Evolutionary conservation across 2,888 invertebrate species (phyloP), one percentile per base, ranked within the genome.

Genomic region (Drosophila tripunctata): DNA sequence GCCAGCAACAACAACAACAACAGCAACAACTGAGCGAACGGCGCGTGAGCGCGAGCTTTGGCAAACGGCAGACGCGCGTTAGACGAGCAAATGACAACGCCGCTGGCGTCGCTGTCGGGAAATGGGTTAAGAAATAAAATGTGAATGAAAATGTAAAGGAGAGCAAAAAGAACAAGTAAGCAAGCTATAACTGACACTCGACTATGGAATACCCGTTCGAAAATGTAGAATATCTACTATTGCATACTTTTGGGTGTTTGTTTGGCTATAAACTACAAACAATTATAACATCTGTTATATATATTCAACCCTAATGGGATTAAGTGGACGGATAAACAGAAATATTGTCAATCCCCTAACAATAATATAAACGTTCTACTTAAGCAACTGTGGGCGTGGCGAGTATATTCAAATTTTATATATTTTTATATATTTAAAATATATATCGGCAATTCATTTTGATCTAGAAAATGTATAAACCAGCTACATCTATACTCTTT

Each of bases 11-110:
- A 19, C 40, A 52, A 45, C 24, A 50, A 17, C 30, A 54, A 22
- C 43, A 22, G 56, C 8, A 19, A 31, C 35, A 31, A 51, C 10
- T 48, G 62, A 61, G 54, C 75, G 65, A 48, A 57, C 61, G 67
- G 86, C 88, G 81, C 67, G 77, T 82, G 88, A 80, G 81, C 74
- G 81, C 8, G 81, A 80, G 82, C 82, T 88, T 88, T 82, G 84
- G 71, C 56, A 45, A 76, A 40, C 64, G 60, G 61, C 66, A 78
- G 56, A 70, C 82, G 67, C 65, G 66, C 82, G 54, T 68, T 81
- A 73, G 82, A 82, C 82, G 48, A 66, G 57, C 60, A 60, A 71
- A 61, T 68, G 61, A 68, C 75, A 75, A 58, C 47, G 68, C 63
- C 60, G 67, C 43, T 61, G 72, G 63, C 73, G 67, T 21, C 60